Evolutionary conservation across 2,113 vertebrate species (phyloP), one percentile per base, ranked within the genome.

Genomic region (Silurus asotus): DNA sequence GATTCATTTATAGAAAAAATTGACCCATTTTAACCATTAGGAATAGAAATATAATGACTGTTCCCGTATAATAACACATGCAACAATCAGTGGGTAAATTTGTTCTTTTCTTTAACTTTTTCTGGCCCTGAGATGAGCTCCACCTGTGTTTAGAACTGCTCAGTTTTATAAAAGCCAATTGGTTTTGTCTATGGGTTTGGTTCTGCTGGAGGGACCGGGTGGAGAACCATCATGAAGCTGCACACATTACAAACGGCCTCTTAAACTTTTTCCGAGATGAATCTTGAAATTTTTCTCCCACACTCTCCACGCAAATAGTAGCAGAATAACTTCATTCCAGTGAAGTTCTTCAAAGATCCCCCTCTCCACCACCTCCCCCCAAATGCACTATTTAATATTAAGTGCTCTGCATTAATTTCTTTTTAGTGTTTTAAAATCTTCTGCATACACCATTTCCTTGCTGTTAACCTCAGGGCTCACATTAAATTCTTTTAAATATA

Each of bases 391-490:
- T 83, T 83, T 37, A 56, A 49, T 55, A 49, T 82, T 19, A 77
- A 83, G 25, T 82, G 64, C 11, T 69, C 69, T 45, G n/a, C 65
- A 15, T 56, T 83, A 56, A 83, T 56, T 17, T 11, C 45, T 76
- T 84, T 76, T 61, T 53, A 75, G 51, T 19, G 14, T 25, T 13
- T 61, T 75, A 5, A 84, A 84, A 75, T 75, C 23, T 72, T 49
- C 10, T 55, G 74, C 15, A n/a, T 25, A 56, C 8, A 19, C 28
- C 20, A 62, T 69, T 83, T 83, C 55, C 20, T 76, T 25, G 14
- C 59, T 37, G 48, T 84, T 76, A 84, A 76, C 70, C 20, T 84
- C n/a, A 62, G 20, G 48, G 37, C 72, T 53, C 82, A 82, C 19
- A 45, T 45, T 48, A 75, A 25, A 59, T 48, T 61, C 1, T 84